These are phyloP conservation scores for Grallaria varia DNA, from an alignment of 2,113 vertebrate genomes.

Conservation along the genomic window DNA sequence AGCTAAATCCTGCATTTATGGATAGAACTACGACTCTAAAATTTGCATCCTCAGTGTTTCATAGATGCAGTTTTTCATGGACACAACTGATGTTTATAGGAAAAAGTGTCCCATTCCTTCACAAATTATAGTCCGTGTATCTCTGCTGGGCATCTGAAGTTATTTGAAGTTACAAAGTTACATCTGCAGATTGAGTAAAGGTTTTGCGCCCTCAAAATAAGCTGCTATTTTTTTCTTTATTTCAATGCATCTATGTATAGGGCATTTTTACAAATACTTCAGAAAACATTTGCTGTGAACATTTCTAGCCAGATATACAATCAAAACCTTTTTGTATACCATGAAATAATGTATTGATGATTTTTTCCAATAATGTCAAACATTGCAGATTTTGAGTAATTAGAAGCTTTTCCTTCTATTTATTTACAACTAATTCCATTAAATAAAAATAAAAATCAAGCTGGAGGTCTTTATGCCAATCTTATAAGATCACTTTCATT, in stretches of 20 bases:
- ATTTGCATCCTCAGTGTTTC: neutral
- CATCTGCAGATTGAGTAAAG: neutral
- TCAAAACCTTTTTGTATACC: neutral
- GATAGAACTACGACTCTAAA: neutral
- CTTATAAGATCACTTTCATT: constrained; percentile 25
- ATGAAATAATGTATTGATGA: neutral
- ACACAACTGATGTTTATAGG: neutral
- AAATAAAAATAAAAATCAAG: neutral
- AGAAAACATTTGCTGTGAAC: neutral
- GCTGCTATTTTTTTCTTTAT: neutral
- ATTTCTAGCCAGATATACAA: neutral
- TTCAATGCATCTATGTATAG: neutral
- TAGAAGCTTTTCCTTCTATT: neutral
- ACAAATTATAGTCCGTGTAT: neutral
- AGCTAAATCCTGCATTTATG: neutral
- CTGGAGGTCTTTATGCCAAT: neutral
- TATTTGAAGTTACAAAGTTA: neutral
- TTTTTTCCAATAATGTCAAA: neutral
- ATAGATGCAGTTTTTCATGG: neutral
- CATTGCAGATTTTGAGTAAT: neutral
- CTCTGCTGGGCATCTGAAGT: neutral
- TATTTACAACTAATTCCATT: neutral
- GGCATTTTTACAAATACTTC: neutral
- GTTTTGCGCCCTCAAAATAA: neutral
- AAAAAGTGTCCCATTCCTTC: neutral